Evolutionary conservation across 2,888 invertebrate species (phyloP).

Genomic region (Aelia acuminata): DNA sequence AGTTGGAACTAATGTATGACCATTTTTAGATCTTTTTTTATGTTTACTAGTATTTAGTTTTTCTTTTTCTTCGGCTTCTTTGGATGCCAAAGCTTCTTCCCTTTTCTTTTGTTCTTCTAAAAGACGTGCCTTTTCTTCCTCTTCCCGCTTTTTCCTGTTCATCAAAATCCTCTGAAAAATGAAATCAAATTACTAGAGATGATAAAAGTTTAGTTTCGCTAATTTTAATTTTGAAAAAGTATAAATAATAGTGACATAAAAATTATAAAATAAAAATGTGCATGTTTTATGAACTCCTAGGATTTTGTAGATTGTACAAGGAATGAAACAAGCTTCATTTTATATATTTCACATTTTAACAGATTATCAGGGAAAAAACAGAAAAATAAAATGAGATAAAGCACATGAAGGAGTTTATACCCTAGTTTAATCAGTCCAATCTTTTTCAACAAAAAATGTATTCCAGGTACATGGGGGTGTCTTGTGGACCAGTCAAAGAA

Average conservation of each 20-base stretch:
- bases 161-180: slow-evolving; percentile 55
- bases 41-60: slow-evolving; percentile 51
- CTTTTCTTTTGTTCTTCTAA: slow-evolving; percentile 73
- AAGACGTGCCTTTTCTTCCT: slow-evolving; percentile 70
- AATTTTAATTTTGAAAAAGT: background rate
- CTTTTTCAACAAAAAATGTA: no score
- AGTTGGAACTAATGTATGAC: slow-evolving; percentile 60
- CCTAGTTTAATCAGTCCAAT: no score
- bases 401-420: no score
- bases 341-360: no score
- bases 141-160: slow-evolving; percentile 68
- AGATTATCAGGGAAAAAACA: no score
- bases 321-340: no score
- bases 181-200: background rate
- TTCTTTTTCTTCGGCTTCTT: slow-evolving; percentile 62
- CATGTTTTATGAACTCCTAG: background rate
- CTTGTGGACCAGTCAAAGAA: no score
- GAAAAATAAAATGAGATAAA: no score
- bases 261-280: background rate
- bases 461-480: no score
- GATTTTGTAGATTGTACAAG: no score
- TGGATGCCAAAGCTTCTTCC: slow-evolving; percentile 74
- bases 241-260: background rate
- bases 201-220: background rate
- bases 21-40: slow-evolving; percentile 58